Evolutionary conservation across 1,140 invertebrate species (phyloP), one percentile per base, ranked within the genome.

Genomic region (Bombus confusus): DNA sequence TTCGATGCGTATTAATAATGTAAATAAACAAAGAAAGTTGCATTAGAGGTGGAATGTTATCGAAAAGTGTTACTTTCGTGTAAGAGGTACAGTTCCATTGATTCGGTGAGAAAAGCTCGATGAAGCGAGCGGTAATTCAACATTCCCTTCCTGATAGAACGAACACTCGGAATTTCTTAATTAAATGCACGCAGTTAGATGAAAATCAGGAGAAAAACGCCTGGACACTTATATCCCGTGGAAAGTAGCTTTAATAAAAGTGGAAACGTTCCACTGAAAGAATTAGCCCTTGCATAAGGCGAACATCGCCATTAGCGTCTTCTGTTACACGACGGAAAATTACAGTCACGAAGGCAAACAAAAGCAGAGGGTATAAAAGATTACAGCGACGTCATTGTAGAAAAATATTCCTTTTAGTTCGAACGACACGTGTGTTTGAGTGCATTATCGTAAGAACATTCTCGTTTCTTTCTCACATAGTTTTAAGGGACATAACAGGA

Each of bases 81-180:
- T 66, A 39, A 18, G 9, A 62, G 22, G 2, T 28, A 37, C 68
- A 31, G 12, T 66, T 62, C 12, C 25, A 41, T 62, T 28, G 62
- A 43, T 62, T 84, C 37, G 8, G 37, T 12, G 5, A 22, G 76
- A 52, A 74, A 69, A 31, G 12, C 5, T 85, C 41, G 57, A 68
- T 83, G 59, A 25, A 66, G 13, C 57, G 76, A 87, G 72, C 72
- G 41, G 78, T 73, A 72, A 88, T 81, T 89, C 76, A 28, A 77
- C 80, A 81, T 66, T 80, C 59, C n/a, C 59, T 5, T 43, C 34
- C 25, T 39, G 62, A 15, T 39, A 57, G 34, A 43, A 47, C 13
- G 62, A 64, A 31, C 41, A 37, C 77, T 69, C 25, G 88, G 85
- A 89, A 89, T 89, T 86, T 74, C 85, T 89, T 89, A 89, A 89